phyloP scores from a whole-genome alignment of 2,888 invertebrate genomes.

The Amphipoea lucens region DNA sequence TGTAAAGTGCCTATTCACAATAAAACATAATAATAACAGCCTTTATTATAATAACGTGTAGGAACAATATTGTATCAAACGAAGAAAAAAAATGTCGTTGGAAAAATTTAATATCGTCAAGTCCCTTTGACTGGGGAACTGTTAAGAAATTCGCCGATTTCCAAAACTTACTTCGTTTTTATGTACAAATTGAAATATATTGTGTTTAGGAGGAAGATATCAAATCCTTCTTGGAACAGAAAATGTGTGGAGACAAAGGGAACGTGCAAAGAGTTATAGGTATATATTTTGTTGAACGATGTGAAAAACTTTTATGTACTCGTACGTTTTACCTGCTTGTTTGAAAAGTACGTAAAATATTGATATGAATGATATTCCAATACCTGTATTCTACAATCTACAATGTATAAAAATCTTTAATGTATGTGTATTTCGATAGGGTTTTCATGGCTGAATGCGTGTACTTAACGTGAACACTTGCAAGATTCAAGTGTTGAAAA shows the following conservation, averaged over 20 bases:
- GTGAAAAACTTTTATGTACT: neutral
- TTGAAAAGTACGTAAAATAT: neutral
- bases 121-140: conserved; percentile 66
- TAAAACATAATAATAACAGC: conserved; percentile 19
- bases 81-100: conserved; percentile 22
- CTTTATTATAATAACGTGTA: conserved; percentile 27
- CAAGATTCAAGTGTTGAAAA: neutral
- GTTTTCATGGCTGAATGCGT: neutral
- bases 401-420: neutral
- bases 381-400: neutral
- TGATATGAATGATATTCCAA: neutral
- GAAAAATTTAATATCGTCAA: conserved; percentile 71
- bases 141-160: conserved; percentile 68
- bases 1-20: conserved; percentile 22
- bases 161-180: conserved; percentile 66
- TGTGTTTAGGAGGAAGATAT: conserved; percentile 52
- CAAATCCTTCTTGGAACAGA: conserved; percentile 36
- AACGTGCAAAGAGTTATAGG: neutral
- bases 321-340: neutral
- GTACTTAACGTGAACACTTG: neutral
- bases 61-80: conserved; percentile 38
- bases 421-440: neutral
- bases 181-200: conserved; percentile 73
- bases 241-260: conserved; percentile 49
- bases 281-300: conserved; percentile 12